phyloP scores from a whole-genome alignment of 1,140 invertebrate species.

The Drosophila malerkotliana region DNA sequence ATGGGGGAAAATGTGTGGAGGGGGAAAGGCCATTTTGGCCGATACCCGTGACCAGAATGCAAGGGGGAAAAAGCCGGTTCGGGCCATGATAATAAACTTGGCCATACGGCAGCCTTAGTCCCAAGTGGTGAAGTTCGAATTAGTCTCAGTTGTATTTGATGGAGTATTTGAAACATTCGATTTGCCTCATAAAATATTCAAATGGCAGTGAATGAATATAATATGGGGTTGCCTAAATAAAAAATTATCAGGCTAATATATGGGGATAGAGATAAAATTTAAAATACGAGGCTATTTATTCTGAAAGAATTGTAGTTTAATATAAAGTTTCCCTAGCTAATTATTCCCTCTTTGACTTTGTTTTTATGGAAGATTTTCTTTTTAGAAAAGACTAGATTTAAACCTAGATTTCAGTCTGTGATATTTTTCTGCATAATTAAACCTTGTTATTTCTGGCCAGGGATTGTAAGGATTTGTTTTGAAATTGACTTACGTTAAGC shows the following conservation, averaged over 20 bases:
- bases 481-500: conserved; percentile 88
- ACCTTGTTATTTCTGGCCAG: conserved; percentile 2
- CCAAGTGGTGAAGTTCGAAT: conserved; percentile 9
- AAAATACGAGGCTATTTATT: too few species aligned
- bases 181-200: conserved; percentile 4
- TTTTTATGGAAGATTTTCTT: too few species aligned
- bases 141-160: conserved; percentile 46
- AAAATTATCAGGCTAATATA: neutral
- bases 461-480: neutral
- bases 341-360: too few species aligned
- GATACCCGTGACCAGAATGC: conserved; percentile 41
- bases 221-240: neutral
- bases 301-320: too few species aligned
- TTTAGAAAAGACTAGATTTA: too few species aligned
- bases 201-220: neutral
- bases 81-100: conserved; percentile 32
- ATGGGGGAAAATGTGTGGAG: neutral
- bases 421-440: neutral
- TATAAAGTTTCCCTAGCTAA: too few species aligned
- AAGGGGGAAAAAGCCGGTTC: conserved; percentile 12
- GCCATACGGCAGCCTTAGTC: conserved; percentile 16
- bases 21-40: conserved; percentile 19
- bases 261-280: too few species aligned
- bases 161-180: conserved; percentile 17
- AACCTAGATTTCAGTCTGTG: neutral